Conservation (phyloP, 2,113 vertebrate species). For the Hiodon alosoides region DNA sequence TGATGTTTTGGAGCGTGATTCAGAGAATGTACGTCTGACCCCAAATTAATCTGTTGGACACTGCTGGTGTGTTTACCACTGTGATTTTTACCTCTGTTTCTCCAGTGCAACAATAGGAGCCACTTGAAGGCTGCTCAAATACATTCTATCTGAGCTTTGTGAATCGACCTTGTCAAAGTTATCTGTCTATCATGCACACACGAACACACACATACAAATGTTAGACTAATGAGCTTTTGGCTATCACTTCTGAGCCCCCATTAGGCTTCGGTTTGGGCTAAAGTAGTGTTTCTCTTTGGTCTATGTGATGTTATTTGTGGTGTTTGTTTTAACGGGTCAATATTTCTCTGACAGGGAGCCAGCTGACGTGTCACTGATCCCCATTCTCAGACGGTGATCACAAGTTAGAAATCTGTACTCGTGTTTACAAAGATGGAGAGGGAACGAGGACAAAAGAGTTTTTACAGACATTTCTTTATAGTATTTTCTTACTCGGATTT, state of each 20-base stretch:
- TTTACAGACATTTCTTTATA: no score
- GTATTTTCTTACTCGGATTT: background rate
- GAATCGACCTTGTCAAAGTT: no score
- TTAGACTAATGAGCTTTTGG: background rate
- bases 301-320: background rate
- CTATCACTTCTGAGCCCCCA: background rate
- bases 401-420: background rate
- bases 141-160: no score
- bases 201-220: background rate
- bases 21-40: no score
- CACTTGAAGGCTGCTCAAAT: no score
- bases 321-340: constrained; percentile 5
- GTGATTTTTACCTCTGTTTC: no score
- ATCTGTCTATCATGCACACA: background rate
- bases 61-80: no score
- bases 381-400: background rate
- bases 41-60: no score
- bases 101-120: no score
- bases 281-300: background rate
- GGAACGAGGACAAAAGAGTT: background rate
- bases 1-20: no score
- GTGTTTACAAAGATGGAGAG: background rate
- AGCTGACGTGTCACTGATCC: background rate
- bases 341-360: background rate
- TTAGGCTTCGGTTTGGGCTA: background rate